phyloP scores from a whole-genome alignment of 1,140 invertebrate genomes.

The Caenorhabditis elegans region DNA sequence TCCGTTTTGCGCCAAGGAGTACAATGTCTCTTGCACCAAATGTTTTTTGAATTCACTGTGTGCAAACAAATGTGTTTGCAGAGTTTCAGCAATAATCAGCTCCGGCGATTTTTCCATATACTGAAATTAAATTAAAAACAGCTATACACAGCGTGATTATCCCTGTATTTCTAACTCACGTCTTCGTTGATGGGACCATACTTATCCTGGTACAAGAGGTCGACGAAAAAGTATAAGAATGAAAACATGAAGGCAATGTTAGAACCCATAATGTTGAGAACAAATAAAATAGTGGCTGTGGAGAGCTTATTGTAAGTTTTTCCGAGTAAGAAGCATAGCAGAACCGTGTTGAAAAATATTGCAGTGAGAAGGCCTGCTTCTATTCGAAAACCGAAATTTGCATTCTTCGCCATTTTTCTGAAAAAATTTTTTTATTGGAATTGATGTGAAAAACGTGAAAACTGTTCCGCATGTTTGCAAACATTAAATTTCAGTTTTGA shows the following conservation, averaged over 20 bases:
- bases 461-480: neutral
- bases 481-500: too few relatives aligned
- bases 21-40: conserved; percentile 62
- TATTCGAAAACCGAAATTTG: conserved; percentile 52
- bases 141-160: neutral
- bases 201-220: conserved; percentile 51
- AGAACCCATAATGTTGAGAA: conserved; percentile 66
- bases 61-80: conserved; percentile 62
- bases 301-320: conserved; percentile 60
- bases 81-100: conserved; percentile 57
- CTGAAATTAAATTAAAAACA: neutral
- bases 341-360: conserved; percentile 32
- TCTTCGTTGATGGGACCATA: conserved; percentile 53
- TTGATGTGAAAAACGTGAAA: neutral
- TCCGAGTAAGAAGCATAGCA: conserved; percentile 18
- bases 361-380: conserved; percentile 17
- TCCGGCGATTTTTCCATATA: conserved; percentile 43
- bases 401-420: conserved; percentile 39
- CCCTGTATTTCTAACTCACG: neutral
- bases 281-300: conserved; percentile 65
- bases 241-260: conserved; percentile 63
- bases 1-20: conserved; percentile 64
- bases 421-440: neutral
- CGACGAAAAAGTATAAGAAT: conserved; percentile 60
- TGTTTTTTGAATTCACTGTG: conserved; percentile 63